These are phyloP conservation scores for Apantesis nais DNA, from an alignment of 2,888 invertebrate genomes.

Conservation along the genomic window DNA sequence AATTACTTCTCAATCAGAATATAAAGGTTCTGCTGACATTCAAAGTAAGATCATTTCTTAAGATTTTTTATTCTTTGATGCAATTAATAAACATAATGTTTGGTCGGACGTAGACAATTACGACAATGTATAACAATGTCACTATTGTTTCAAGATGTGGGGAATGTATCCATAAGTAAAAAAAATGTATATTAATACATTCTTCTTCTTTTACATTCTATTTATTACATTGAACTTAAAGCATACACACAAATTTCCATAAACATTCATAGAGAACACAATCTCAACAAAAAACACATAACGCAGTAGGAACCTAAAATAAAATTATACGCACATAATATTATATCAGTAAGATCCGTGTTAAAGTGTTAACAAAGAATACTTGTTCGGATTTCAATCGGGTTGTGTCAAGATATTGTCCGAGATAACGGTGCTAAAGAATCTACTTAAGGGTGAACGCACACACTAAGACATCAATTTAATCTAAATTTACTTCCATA, in stretches of 20 bases:
- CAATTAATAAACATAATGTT: too few species aligned
- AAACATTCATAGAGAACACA: constrained; percentile 36
- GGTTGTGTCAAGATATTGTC: constrained; percentile 47
- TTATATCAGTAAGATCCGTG: constrained; percentile 66
- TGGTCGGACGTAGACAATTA: too few species aligned
- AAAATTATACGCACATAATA: constrained; percentile 63
- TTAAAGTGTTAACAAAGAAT: constrained; percentile 74
- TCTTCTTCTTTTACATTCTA: neutral
- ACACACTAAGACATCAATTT: neutral
- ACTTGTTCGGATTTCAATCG: constrained; percentile 55
- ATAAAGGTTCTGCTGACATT: too few species aligned
- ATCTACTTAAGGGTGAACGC: constrained; percentile 2
- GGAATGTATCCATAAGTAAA: neutral
- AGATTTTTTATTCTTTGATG: too few species aligned
- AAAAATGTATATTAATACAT: neutral
- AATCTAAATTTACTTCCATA: neutral
- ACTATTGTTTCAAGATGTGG: too few species aligned
- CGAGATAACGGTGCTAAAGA: constrained; percentile 41
- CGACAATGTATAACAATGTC: too few species aligned
- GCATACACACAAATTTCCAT: constrained; percentile 4
- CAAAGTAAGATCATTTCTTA: too few species aligned
- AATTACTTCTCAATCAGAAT: too few species aligned
- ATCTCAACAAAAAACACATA: constrained; percentile 44
- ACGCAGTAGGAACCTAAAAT: constrained; percentile 65
- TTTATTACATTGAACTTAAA: neutral